Conservation (phyloP, 2,888 invertebrate genomes). For the Megamerina dolium region DNA sequence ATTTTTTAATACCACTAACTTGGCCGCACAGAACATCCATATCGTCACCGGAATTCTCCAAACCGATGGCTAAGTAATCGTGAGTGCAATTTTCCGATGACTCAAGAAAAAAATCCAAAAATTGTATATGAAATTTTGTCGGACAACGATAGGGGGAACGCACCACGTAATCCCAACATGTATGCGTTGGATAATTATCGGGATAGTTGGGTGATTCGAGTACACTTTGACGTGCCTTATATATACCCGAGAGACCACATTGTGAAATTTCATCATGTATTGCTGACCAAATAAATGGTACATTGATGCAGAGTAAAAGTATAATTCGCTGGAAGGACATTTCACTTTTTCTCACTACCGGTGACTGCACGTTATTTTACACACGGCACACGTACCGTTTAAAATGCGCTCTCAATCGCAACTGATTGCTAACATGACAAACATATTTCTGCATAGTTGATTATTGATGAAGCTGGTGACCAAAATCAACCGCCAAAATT, state of each 20-base stretch:
- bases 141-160: constrained; percentile 52
- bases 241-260: constrained; percentile 46
- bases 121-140: constrained; percentile 53
- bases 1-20: constrained; percentile 50
- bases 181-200: constrained; percentile 46
- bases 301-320: background rate
- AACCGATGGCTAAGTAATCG: constrained; percentile 53
- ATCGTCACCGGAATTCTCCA: constrained; percentile 38
- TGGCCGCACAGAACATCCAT: constrained; percentile 52
- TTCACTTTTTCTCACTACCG: background rate
- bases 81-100: constrained; percentile 51
- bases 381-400: constrained; percentile 17
- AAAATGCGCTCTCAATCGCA: constrained; percentile 25
- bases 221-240: constrained; percentile 50
- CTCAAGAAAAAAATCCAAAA: constrained; percentile 54
- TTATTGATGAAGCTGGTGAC: background rate
- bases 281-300: constrained; percentile 8
- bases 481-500: background rate
- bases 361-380: background rate
- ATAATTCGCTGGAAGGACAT: constrained; percentile 9
- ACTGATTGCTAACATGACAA: constrained; percentile 23
- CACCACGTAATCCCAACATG: constrained; percentile 52
- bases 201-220: constrained; percentile 55
- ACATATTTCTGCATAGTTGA: no score
- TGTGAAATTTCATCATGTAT: constrained; percentile 39